Evolutionary conservation across 1,140 invertebrate species (phyloP).

Genomic region (Magallana gigas): DNA sequence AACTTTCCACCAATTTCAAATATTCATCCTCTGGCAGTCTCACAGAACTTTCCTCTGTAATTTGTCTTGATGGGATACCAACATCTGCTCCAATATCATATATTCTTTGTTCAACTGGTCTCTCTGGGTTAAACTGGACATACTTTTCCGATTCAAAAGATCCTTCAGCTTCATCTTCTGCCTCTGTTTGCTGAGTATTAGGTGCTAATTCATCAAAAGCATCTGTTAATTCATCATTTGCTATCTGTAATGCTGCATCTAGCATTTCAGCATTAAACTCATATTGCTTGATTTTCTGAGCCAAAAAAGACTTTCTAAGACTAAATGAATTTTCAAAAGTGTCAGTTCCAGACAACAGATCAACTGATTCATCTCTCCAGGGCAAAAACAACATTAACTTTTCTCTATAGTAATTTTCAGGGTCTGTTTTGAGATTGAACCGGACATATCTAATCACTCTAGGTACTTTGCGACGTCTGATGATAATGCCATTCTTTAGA

Average conservation of each 20-base stretch:
- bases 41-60: neutral
- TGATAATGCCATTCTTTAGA: conserved; percentile 51
- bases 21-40: conserved; percentile 37
- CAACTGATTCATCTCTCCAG: too few species aligned
- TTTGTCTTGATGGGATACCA: conserved; percentile 10
- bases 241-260: neutral
- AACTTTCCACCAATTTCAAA: neutral
- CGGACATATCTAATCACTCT: too few species aligned
- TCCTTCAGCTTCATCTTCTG: neutral
- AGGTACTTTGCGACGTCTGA: conserved; percentile 11
- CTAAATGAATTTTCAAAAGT: neutral
- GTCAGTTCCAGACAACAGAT: too few species aligned
- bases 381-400: too few species aligned
- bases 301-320: neutral
- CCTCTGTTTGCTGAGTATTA: too few species aligned
- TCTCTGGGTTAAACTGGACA: conserved; percentile 32
- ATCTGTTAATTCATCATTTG: neutral
- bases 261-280: conserved; percentile 18
- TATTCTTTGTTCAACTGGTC: conserved; percentile 33
- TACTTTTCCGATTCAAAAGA: neutral
- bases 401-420: too few species aligned
- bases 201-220: conserved; percentile 25
- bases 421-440: neutral
- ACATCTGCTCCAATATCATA: conserved; percentile 48
- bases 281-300: neutral